Evolutionary conservation across 2,113 vertebrate genomes (phyloP).

Genomic region (Calypte anna): DNA sequence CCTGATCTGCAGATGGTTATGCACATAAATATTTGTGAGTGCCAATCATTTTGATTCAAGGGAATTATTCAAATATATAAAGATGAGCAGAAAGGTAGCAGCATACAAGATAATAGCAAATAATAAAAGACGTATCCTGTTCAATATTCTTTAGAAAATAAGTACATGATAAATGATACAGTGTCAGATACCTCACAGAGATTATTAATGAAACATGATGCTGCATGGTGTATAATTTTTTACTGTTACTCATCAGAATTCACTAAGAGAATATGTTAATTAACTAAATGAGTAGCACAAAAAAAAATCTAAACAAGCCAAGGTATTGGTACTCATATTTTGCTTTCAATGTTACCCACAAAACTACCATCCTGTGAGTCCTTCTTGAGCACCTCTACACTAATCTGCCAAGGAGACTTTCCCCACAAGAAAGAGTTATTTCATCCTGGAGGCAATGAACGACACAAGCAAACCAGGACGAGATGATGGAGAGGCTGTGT

Average conservation of each 20-base stretch:
- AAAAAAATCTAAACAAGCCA: background rate
- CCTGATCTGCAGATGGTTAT: background rate
- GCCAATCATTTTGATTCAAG: background rate
- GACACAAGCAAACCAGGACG: background rate
- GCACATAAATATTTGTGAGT: background rate
- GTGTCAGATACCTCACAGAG: background rate
- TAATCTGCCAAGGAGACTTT: background rate
- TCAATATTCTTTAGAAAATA: background rate
- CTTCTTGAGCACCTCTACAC: background rate
- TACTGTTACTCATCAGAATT: background rate
- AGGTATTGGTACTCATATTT: background rate
- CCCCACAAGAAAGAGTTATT: background rate
- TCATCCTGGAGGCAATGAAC: background rate
- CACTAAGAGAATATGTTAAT: background rate
- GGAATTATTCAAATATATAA: background rate
- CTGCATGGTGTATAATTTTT: background rate
- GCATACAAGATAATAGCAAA: background rate
- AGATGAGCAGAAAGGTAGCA: background rate
- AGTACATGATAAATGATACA: background rate
- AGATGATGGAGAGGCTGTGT: fast-evolving
- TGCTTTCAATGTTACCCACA: background rate
- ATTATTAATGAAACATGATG: background rate
- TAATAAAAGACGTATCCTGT: background rate
- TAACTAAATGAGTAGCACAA: background rate
- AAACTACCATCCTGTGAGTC: background rate